A percentile compares a stretch with the other conserved stretches of the same genome.
Evolutionary conservation across 2,797 vertebrate species (phyloP).

Genomic region (Hozukius guyotensis): DNA sequence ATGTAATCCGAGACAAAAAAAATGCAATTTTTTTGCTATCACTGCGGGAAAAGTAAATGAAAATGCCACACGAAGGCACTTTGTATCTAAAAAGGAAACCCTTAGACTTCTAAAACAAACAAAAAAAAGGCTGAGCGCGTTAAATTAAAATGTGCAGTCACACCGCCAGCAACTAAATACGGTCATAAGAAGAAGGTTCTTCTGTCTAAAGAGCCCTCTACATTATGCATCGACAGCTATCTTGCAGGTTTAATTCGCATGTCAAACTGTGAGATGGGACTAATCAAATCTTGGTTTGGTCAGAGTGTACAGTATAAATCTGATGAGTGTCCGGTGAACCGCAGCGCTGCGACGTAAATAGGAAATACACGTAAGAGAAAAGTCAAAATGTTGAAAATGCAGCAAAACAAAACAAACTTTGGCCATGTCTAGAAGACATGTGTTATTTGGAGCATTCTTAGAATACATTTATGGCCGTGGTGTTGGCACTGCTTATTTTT

Average conservation of each 20-base stretch:
- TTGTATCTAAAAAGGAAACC: neutral
- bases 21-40: neutral
- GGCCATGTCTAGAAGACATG: too few relatives aligned
- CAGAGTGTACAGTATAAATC: too few relatives aligned
- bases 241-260: neutral
- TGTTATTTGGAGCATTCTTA: neutral
- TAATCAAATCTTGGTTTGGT: too few relatives aligned
- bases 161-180: neutral
- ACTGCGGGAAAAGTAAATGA: neutral
- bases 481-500: neutral
- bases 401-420: neutral
- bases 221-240: too few relatives aligned
- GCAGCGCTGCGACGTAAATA: neutral
- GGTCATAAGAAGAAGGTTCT: neutral
- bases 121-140: neutral
- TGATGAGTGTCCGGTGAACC: neutral
- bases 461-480: neutral
- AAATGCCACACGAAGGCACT: constrained; percentile 43
- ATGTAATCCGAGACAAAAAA: neutral
- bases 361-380: neutral
- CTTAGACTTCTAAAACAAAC: neutral
- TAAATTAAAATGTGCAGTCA: neutral
- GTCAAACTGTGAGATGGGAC: too few relatives aligned
- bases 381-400: neutral
- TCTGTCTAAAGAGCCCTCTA: too few relatives aligned